Percentiles rank a stretch among this genome's conserved stretches.
Conservation (phyloP, 1,140 invertebrate species). For the Aphelenchoides fujianensis region DNA sequence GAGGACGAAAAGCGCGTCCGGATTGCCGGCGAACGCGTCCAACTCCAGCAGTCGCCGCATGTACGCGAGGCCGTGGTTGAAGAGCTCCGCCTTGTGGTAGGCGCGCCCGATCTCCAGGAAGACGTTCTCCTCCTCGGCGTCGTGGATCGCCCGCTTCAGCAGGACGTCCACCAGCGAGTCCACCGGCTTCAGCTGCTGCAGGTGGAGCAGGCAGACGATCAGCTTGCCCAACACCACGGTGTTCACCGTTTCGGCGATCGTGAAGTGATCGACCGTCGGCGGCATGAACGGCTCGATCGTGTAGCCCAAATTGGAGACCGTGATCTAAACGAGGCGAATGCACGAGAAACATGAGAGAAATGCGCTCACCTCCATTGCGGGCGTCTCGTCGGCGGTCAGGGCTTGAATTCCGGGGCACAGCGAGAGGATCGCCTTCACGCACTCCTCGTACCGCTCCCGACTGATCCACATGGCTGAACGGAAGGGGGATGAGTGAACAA, state of each 20-base stretch:
- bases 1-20: constrained; percentile 39
- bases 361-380: too few relatives aligned
- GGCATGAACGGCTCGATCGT: constrained; percentile 46
- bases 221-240: constrained; percentile 45
- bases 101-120: constrained; percentile 45
- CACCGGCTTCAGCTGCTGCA: constrained; percentile 30
- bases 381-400: constrained; percentile 20
- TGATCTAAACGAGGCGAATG: too few relatives aligned
- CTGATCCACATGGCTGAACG: constrained; percentile 44
- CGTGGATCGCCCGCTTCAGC: constrained; percentile 30
- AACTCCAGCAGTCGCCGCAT: constrained; percentile 20
- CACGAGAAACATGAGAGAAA: too few relatives aligned
- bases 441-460: constrained; percentile 36
- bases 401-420: constrained; percentile 40
- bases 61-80: constrained; percentile 14
- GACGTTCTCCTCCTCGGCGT: constrained; percentile 35
- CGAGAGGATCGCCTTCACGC: constrained; percentile 54
- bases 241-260: constrained; percentile 23
- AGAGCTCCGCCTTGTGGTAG: constrained; percentile 21
- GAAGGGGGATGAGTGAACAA: not conserved
- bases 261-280: constrained; percentile 14
- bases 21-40: constrained; percentile 19
- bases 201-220: constrained; percentile 37
- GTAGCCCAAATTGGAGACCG: constrained; percentile 37
- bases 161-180: constrained; percentile 37